Base-by-base conservation (phyloP, 2,113 vertebrate species). In the Miniopterus natalensis region DNA sequence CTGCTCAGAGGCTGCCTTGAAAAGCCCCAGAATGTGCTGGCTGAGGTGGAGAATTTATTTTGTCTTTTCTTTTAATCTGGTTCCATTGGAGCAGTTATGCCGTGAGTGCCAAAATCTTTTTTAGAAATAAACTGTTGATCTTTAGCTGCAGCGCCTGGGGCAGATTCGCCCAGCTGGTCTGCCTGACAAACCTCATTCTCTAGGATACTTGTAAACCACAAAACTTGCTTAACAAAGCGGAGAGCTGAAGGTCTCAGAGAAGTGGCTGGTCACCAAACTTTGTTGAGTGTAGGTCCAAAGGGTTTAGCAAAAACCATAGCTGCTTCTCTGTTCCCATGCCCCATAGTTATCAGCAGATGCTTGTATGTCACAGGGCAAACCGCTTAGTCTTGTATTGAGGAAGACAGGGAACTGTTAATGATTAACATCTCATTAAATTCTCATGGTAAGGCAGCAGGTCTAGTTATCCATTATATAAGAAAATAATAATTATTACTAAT, bases 301-400 rank as follows among this genome's bases (percentile, higher is more conserved):
- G 85, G 27, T 78, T 88, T 93, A 84, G 63, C 57, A 79, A 88
- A 95, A 93, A 53, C 3, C 0, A 9, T 71, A 85, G 88, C 47
- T 10, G 78, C 51, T 61, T 36, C 42, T 63, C 57, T 42, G 66
- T 65, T 84, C 53, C 51, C 59, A 9, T 0, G 3, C 55, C n/a
- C 75, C 36, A 36, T 85, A 4, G 21, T 88, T 93, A 42, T 49
- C 21, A 11, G 83, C n/a, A 49, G 53, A 57, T 86, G 29, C 29
- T 77, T 55, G 53, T 85, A 11, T 11, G 74, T 51, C 47, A 65
- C 8, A 86, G 84, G 42, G 21, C 55, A 78, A 66, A 68, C 10
- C 25, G 78, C 55, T 91, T 45, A 55, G 45, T 81, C 25, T 57
- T 75, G 4, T 59, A 8, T 1, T 51, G 55, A 80, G 95, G 65